phyloP scores from a whole-genome alignment of 2,797 vertebrate genomes.

The Miichthys miiuy region DNA sequence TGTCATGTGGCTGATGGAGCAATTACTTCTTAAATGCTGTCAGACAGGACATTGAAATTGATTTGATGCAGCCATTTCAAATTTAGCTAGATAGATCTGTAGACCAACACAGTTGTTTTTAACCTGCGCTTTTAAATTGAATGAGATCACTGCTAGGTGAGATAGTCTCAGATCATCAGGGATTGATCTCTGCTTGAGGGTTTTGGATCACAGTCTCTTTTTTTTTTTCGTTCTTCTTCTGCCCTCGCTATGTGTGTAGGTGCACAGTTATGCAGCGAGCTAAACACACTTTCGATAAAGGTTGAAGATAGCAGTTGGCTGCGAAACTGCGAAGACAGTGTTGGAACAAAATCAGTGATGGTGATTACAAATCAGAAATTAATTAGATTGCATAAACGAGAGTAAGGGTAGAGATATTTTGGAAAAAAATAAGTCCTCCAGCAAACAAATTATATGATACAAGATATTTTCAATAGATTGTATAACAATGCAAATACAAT shows the following conservation, averaged over 20 bases:
- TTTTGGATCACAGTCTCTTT: conserved; percentile 19
- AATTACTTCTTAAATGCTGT: conserved; percentile 64
- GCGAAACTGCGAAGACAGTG: background rate
- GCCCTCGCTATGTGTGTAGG: background rate
- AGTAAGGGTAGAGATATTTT: background rate
- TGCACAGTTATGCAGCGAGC: background rate
- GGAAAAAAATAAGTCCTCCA: background rate
- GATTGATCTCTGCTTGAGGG: conserved; percentile 12
- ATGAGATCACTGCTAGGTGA: conserved; percentile 16
- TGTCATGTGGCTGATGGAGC: conserved; percentile 57
- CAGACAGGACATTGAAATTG: conserved; percentile 56
- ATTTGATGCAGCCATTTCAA: conserved; percentile 66
- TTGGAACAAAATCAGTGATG: background rate
- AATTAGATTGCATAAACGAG: background rate
- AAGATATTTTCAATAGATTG: background rate
- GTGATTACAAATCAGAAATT: conserved; percentile 16
- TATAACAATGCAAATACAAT: background rate
- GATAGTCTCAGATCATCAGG: conserved; percentile 16
- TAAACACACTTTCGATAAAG: background rate
- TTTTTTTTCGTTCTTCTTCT: background rate
- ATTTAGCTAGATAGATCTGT: conserved; percentile 52
- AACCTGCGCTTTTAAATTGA: conserved; percentile 45
- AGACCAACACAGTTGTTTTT: conserved; percentile 25
- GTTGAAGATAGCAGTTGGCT: background rate
- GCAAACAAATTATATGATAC: background rate